Evolutionary conservation across 2,113 vertebrate species (phyloP).

Genomic region (Hydrolagus affinis): DNA sequence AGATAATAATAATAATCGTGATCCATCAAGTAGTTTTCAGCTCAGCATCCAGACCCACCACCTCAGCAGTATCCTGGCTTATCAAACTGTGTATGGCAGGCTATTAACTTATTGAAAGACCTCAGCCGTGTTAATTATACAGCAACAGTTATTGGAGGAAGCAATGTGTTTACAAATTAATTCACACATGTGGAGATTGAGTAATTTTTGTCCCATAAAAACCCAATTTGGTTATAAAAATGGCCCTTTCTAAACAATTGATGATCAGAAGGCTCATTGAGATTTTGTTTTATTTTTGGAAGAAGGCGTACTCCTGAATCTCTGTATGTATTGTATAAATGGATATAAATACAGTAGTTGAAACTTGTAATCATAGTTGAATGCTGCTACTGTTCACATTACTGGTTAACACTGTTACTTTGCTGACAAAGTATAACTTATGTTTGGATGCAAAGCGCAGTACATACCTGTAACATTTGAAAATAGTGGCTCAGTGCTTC

Average conservation of each 20-base stretch:
- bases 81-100: background rate
- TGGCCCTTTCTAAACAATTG: background rate
- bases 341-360: no score
- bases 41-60: constrained; percentile 28
- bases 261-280: background rate
- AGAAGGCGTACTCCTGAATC: no score
- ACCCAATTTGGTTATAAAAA: background rate
- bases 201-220: background rate
- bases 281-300: no score
- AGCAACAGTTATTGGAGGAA: background rate
- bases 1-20: constrained; percentile 41
- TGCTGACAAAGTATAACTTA: no score
- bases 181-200: background rate
- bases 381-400: no score
- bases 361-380: no score
- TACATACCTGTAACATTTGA: no score
- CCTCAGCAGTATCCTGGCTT: constrained; percentile 32
- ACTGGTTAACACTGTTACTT: no score
- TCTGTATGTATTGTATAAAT: no score
- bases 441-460: no score
- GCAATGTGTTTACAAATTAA: background rate
- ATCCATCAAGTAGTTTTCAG: constrained; percentile 35
- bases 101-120: background rate
- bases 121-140: background rate
- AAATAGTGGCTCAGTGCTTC: no score